Conservation (phyloP, 2,888 invertebrate genomes). For the Cancer borealis region DNA sequence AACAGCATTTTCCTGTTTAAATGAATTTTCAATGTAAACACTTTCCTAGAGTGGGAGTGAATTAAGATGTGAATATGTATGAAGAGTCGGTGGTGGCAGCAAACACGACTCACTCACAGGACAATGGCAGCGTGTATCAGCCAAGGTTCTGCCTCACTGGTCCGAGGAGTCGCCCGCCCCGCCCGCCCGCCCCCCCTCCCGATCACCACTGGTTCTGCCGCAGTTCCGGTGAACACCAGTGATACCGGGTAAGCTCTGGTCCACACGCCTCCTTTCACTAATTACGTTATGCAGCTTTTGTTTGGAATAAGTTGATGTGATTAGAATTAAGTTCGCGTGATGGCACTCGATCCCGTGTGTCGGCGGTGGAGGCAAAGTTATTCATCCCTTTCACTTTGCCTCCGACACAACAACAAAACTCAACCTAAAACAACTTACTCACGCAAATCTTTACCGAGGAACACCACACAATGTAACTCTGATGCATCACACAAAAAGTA, state of each 20-base stretch:
- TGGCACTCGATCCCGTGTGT: background rate
- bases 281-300: background rate
- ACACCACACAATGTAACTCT: background rate
- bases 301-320: background rate
- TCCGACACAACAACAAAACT: background rate
- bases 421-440: background rate
- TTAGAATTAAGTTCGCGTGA: background rate
- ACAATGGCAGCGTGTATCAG: background rate
- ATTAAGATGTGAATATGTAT: conserved; percentile 58
- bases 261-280: background rate
- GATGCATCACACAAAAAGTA: background rate
- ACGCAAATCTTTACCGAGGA: background rate
- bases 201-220: too few species aligned
- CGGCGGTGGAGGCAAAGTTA: background rate
- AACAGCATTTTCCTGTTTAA: conserved; percentile 53
- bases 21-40: conserved; percentile 55
- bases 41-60: conserved; percentile 23
- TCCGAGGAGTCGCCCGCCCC: background rate
- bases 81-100: background rate
- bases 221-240: background rate
- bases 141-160: background rate
- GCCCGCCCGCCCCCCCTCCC: too few species aligned
- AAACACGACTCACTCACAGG: conserved; percentile 28
- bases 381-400: background rate
- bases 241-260: background rate